A percentile compares a stretch with the other conserved stretches of the same genome.
Conservation (phyloP, 1,140 invertebrate species). For the Geopemphigus sp. region DNA sequence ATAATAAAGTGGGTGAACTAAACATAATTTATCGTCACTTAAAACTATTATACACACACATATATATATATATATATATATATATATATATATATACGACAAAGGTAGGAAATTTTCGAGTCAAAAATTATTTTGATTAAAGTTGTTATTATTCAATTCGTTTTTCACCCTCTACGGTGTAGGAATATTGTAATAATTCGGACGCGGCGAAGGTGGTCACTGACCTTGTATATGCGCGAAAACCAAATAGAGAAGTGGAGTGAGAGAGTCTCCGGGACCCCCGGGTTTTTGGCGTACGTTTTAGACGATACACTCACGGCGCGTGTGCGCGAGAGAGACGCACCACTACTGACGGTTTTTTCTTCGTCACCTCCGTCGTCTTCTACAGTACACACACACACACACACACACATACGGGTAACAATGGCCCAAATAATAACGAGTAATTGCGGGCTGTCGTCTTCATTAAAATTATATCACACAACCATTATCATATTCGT, state of each 20-base stretch:
- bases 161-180: not conserved
- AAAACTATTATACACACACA: too few relatives aligned
- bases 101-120: too few relatives aligned
- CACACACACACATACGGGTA: too few relatives aligned
- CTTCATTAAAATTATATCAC: constrained; percentile 42
- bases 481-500: not conserved
- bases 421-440: constrained; percentile 41
- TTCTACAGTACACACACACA: constrained; percentile 18
- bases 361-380: not conserved
- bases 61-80: too few relatives aligned
- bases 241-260: not conserved
- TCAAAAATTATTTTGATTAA: too few relatives aligned
- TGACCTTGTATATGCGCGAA: constrained; percentile 35
- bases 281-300: constrained; percentile 6
- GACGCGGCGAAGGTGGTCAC: constrained; percentile 33
- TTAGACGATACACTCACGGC: not conserved
- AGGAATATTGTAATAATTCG: not conserved
- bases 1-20: too few relatives aligned
- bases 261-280: constrained; percentile 11
- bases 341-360: not conserved
- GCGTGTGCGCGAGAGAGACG: not conserved
- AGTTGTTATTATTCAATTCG: not conserved
- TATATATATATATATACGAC: too few relatives aligned
- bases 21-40: too few relatives aligned
- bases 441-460: constrained; percentile 39